Base-by-base conservation (phyloP, 1,140 invertebrate species). In the Bombyx mandarina region DNA sequence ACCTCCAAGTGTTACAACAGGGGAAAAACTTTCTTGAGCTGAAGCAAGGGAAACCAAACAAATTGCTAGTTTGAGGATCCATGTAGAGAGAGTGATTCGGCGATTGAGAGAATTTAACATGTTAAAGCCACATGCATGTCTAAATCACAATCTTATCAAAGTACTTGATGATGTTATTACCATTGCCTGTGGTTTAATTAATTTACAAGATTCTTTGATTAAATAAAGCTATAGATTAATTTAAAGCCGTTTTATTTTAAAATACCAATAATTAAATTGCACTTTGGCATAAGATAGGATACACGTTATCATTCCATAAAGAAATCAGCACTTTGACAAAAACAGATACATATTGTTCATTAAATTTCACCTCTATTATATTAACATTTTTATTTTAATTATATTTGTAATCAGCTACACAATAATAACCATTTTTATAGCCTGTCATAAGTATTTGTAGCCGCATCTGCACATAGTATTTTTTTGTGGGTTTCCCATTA, bases 1-100 rank as follows among this genome's bases (percentile, higher is more conserved):
- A 53, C 82, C 82, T n/a, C 79, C 85, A 54, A 82, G 73, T 74
- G 79, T 86, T 56, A 35, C 5, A 52, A 10, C 58, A 45, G 69
- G 69, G 7, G 3, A 8, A 35, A 72, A 74, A 56, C 35, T 69
- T 52, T 53, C 60, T 12, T 66, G 74, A 69, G 7, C 5, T 12
- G 74, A 77, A 59, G 72, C 62, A 18, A 67, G 45, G 54, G 46
- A 65, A 67, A 75, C 68, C 8, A 78, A 78, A 69, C 60, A 65
- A 54, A 77, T 75, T 54, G 73, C 74, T 8, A 69, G 67, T 56
- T 57, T 77, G 52, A 60, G 73, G 51, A 77, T 75, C 54, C 71
- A 77, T 60, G 57, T 77, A 18, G 72, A 79, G 58, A 60, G 72
- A 57, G 66, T 77, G 0, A 74, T 73, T 51, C 54, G 70, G 43